A percentile compares a stretch with the other conserved stretches of the same genome.
Conservation (phyloP, 2,113 vertebrate genomes). For the Variabilichromis moorii region DNA sequence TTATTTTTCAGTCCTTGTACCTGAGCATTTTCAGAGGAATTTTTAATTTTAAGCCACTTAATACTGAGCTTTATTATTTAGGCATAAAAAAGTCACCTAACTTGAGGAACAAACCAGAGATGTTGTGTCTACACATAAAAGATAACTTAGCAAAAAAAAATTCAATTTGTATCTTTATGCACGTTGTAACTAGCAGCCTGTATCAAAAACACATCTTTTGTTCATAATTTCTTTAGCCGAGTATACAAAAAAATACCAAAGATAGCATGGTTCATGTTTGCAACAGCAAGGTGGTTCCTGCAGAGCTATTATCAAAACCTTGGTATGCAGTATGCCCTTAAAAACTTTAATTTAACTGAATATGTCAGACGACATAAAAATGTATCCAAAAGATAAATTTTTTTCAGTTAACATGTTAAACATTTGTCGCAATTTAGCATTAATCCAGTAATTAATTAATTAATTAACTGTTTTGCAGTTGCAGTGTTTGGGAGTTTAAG, state of each 20-base stretch:
- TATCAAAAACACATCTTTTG: neutral
- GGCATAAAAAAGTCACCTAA: neutral
- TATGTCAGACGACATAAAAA: neutral
- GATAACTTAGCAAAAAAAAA: neutral
- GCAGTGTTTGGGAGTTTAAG: neutral
- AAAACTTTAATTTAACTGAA: neutral
- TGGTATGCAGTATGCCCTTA: neutral
- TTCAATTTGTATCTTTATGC: neutral
- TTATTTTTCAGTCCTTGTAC: neutral
- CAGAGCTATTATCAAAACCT: neutral
- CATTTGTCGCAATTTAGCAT: neutral
- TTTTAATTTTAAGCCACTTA: neutral
- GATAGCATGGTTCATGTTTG: neutral
- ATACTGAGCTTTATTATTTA: neutral
- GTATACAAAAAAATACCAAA: neutral
- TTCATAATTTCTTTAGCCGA: neutral
- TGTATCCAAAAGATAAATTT: fast-evolving
- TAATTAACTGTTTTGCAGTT: neutral
- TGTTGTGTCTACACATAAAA: neutral
- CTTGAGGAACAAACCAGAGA: neutral
- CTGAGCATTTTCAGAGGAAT: neutral
- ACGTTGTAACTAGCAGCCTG: neutral
- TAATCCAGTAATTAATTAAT: neutral
- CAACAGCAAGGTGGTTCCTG: neutral
- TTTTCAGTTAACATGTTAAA: neutral